Base-by-base conservation (phyloP, 2,113 vertebrate species). In the Osmerus eperlanus region DNA sequence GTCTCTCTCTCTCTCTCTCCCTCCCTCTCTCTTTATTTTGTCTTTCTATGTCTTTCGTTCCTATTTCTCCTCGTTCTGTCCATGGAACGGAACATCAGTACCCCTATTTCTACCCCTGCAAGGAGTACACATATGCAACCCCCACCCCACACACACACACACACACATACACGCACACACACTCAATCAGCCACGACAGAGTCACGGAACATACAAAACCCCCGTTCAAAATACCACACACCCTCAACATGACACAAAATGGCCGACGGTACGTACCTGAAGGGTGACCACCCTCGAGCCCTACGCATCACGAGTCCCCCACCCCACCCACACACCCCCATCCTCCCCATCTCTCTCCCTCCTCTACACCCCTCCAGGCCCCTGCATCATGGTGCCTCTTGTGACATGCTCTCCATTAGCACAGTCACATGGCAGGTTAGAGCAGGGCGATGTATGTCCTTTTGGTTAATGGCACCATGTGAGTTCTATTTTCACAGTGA, bases 361-460 rank as follows among this genome's bases (percentile, higher is more conserved):
- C 59, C 9, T 23, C 25, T 4, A 72, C 61, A 28, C 16, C 67
- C 55, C 67, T 64, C 72, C 77, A 55, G 88, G 82, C 77, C 41
- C n/a, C 80, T 82, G 84, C 81, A 86, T 84, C 78, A 69, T 25
- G 2, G 29, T 12, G 77, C 67, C 75, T 88, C 89, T 91, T 90
- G 88, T 89, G 89, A 91, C 87, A 85, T 77, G 65, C 77, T 72
- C 80, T 86, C 78, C 86, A 91, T 88, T 89, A 91, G 78, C 68
- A 83, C 71, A 83, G 91, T 93, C 92, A 92, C 91, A 92, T 91
- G 92, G 80, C 82, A 87, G 81, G 85, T 90, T 91, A 86, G 80
- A 51, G 4, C 72, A 83, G 77, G 69, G 64, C 78, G 36, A 59
- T 68, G 68, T 62, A 59, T 53, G 14, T 53, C 36, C 18, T 18